phyloP scores from a whole-genome alignment of 2,797 vertebrate species.

The Semotilus atromaculatus region DNA sequence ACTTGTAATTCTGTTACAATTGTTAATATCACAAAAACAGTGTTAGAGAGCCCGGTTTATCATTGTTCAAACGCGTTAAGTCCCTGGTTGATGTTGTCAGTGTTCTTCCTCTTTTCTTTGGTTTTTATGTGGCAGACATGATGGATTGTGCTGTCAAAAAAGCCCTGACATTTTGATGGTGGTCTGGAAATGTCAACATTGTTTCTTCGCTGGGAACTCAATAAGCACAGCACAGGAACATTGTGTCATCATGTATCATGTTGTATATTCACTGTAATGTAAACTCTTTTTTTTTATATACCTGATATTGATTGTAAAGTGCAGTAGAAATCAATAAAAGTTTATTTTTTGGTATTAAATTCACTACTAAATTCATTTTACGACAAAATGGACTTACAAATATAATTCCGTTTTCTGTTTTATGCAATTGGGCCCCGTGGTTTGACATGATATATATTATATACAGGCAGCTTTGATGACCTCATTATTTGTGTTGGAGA shows the following conservation, averaged over 20 bases:
- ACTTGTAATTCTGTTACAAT: neutral
- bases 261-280: neutral
- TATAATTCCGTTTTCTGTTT: neutral
- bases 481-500: neutral
- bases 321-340: constrained; percentile 33
- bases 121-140: constrained; percentile 10
- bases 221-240: neutral
- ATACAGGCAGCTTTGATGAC: neutral
- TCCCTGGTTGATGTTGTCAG: neutral
- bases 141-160: constrained; percentile 28
- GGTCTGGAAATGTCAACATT: constrained; percentile 34
- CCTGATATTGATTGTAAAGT: constrained; percentile 12
- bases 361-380: neutral
- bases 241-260: constrained; percentile 1
- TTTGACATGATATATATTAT: neutral
- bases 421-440: neutral
- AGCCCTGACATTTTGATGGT: constrained; percentile 46
- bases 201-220: neutral
- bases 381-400: neutral
- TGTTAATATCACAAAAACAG: neutral
- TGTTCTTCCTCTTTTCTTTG: constrained; percentile 33
- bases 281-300: neutral
- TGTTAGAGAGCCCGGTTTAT: neutral
- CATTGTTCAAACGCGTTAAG: neutral
- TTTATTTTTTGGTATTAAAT: neutral